Conservation (phyloP, 2,888 invertebrate genomes). For the Archips crataeganus region DNA sequence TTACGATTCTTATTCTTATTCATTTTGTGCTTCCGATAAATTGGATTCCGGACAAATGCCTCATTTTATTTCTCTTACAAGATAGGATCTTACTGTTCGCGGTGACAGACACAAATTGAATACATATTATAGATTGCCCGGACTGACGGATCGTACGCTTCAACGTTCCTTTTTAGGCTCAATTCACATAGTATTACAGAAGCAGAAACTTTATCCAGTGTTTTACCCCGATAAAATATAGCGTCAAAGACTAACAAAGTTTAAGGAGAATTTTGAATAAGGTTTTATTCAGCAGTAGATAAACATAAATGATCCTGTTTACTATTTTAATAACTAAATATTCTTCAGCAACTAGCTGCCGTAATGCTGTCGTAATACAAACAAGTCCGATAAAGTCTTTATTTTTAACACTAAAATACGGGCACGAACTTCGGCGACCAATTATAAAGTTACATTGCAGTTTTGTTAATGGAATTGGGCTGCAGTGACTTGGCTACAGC, state of each 20-base stretch:
- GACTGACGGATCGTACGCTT: constrained; percentile 40
- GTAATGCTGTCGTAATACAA: constrained; percentile 4
- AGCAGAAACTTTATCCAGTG: background rate
- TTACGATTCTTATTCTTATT: constrained; percentile 76
- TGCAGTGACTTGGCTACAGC: constrained; percentile 40
- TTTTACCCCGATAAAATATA: background rate
- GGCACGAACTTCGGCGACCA: constrained; percentile 34
- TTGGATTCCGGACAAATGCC: constrained; percentile 67
- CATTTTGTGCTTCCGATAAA: constrained; percentile 71
- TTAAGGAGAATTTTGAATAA: background rate
- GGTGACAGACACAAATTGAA: constrained; percentile 51
- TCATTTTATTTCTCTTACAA: constrained; percentile 63
- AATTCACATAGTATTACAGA: constrained; percentile 18
- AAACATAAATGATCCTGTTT: background rate
- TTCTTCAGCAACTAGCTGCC: constrained; percentile 2
- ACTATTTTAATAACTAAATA: constrained; percentile 1
- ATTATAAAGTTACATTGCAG: constrained; percentile 40
- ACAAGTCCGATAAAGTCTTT: constrained; percentile 20
- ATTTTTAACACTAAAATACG: constrained; percentile 32
- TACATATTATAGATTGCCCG: constrained; percentile 46
- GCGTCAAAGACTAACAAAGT: background rate
- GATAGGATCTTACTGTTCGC: constrained; percentile 49
- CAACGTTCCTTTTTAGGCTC: constrained; percentile 35
- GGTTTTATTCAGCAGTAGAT: background rate
- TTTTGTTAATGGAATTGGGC: constrained; percentile 43